Base-by-base conservation (phyloP, 2,888 invertebrate genomes). In the Autographa gamma region DNA sequence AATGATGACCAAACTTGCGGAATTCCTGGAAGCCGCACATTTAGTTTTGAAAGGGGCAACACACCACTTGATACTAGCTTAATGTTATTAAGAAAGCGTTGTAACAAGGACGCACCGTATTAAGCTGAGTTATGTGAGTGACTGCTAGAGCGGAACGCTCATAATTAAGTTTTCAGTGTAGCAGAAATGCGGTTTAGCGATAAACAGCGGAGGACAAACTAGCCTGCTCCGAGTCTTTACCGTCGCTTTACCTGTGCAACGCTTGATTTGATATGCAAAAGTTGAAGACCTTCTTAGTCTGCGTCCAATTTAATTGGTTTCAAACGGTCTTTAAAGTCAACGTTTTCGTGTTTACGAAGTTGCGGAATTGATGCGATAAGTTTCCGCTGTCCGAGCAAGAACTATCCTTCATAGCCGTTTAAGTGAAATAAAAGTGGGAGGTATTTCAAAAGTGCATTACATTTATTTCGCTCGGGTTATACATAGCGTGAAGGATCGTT, bases 91-190 rank as follows among this genome's bases (percentile, higher is more conserved):
- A 87, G 89, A 88, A 89, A 90, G 89, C 79, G 80, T 86, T 80
- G 81, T 83, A 86, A 88, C 83, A 84, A 79, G 82, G 84, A 81
- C 68, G 66, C 71, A 61, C 67, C 41, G 31, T 18, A 77, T 84
- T 76, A 79, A 74, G 75, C 76, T 70, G 82, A 87, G 84, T 86
- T 82, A 81, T 73, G 62, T 71, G 69, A 74, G 73, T 82, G 72
- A 81, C 68, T 69, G 76, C 76, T 72, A 71, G 72, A 71, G 82
- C 61, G 66, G 67, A 82, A 80, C 83, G 80, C 81, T 86, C 88
- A 86, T 93, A 93, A 93, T 92, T 92, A 91, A 92, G 90, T 93
- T 94, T 93, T 89, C 89, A 89, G 90, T 89, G 87, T 84, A 88
- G 88, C 88, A 86, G 88, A 91, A 92, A 92, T 90, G 90, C 87